Percentiles rank a stretch among this genome's conserved stretches.
These are phyloP conservation scores for Lycaena phlaeas DNA, from an alignment of 2,888 invertebrate genomes.

Conservation along the genomic window DNA sequence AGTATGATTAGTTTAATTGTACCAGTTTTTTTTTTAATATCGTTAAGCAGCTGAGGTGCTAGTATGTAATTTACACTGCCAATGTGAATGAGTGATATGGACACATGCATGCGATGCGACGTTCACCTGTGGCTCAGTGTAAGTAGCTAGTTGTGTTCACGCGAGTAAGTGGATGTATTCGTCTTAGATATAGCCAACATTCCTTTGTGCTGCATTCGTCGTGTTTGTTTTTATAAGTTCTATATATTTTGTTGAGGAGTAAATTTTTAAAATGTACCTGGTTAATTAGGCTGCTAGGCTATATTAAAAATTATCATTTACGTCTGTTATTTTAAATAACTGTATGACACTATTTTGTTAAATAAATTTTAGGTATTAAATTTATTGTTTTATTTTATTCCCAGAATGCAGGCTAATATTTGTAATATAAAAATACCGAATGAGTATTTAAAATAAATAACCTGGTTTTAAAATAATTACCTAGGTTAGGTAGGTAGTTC, in stretches of 20 bases:
- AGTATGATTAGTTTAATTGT: slow-evolving; percentile 4
- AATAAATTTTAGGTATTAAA: slow-evolving; percentile 69
- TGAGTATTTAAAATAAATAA: too few relatives aligned
- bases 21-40: slow-evolving; percentile 6
- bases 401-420: slow-evolving; percentile 5
- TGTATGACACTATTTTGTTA: slow-evolving; percentile 73
- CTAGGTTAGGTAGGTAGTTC: too few relatives aligned
- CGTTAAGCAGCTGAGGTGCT: slow-evolving; percentile 23
- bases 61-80: slow-evolving; percentile 26
- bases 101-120: slow-evolving; percentile 6
- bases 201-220: slow-evolving; percentile 68
- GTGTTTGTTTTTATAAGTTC: slow-evolving; percentile 34
- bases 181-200: slow-evolving; percentile 61
- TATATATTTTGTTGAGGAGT: slow-evolving; percentile 41
- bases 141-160: slow-evolving; percentile 23
- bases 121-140: slow-evolving; percentile 25
- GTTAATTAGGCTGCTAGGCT: slow-evolving; percentile 72
- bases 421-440: slow-evolving; percentile 1
- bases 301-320: slow-evolving; percentile 70
- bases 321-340: slow-evolving; percentile 72
- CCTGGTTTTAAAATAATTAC: too few relatives aligned
- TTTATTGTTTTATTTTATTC: slow-evolving; percentile 38
- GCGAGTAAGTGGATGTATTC: slow-evolving; percentile 26
- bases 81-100: slow-evolving; percentile 21
- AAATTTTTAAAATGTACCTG: slow-evolving; percentile 71